Conservation (phyloP, 2,797 vertebrate genomes). For the Sebastes taczanowskii region DNA sequence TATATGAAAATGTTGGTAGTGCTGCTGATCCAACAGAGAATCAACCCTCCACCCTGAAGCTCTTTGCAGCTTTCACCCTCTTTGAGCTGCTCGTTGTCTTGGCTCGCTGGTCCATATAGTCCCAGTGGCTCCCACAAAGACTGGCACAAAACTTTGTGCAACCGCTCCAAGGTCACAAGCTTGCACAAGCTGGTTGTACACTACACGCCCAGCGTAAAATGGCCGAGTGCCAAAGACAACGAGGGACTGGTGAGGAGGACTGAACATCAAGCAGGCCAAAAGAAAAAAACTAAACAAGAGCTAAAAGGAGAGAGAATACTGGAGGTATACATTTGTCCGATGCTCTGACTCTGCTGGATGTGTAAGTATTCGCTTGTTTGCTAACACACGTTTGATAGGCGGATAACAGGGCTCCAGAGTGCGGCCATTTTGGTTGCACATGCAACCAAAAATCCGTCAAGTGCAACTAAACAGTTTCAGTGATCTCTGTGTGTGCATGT, state of each 20-base stretch:
- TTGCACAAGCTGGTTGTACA: conserved; percentile 1
- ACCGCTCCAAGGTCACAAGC: conserved; percentile 44
- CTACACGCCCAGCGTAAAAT: not conserved
- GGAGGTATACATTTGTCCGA: not conserved
- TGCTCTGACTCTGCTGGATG: not conserved
- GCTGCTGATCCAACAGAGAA: conserved; percentile 18
- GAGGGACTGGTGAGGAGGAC: not conserved
- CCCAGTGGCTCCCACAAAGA: conserved; percentile 32
- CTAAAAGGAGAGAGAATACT: not conserved
- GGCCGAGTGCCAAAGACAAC: conserved; percentile 18
- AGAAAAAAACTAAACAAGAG: not conserved
- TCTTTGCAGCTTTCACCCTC: conserved; percentile 34
- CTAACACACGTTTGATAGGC: not conserved
- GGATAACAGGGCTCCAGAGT: no score
- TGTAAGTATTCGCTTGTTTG: not conserved
- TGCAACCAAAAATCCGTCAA: no score
- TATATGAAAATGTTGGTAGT: not conserved
- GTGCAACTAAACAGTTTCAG: no score
- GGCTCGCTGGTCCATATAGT: conserved; percentile 38
- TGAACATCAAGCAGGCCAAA: not conserved
- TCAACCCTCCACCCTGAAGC: not conserved
- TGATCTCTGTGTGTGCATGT: no score
- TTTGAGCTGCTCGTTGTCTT: conserved; percentile 52
- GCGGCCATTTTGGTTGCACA: no score
- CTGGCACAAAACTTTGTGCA: conserved; percentile 38